Base-by-base conservation (phyloP, 2,797 vertebrate species). In the Crenuchus spilurus region DNA sequence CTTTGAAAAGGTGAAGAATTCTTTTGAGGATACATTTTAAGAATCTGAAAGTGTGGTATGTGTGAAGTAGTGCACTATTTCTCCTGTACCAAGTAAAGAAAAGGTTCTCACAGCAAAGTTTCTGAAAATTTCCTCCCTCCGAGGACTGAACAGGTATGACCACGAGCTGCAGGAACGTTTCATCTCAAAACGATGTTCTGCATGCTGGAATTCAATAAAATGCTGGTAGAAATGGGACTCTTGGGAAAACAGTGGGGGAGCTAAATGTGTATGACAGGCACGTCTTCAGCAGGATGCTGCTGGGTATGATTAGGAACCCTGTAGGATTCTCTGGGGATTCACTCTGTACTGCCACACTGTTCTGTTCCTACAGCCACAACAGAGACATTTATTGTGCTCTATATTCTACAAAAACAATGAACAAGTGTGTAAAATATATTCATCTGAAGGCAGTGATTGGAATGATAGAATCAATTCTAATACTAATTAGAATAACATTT, bases 181-280 rank as follows among this genome's bases (percentile, higher is more conserved):
- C 30, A 28, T 58, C n/a, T 76, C 39, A 71, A 24, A 41, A 71
- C 49, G 11, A 33, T 14, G 4, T 55, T 52, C 13, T 13, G 33
- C 26, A 51, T 48, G 41, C 54, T 22, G 35, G 31, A 46, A 60
- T 70, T 64, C 57, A 62, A 49, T 61, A 49, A 69, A 55, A 61
- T 6, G 14, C 20, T 51, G 49, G 46, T 30, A 24, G 26, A 75
- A 51, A 52, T 28, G 3, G 37, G 6, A 22, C 35, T 1, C 8
- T n/a, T 41, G 35, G 24, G 49, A 8, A 28, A 24, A 41, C 61
- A 33, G 16, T 2, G 11, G 5, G 55, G 10, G 31, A 18, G 10
- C 55, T 46, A n/a, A 46, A 1, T 18, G n/a, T 46, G 6, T 20
- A 46, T 46, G 42, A 46, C 42, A 46, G n/a, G 42, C 14, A 16